Conservation (phyloP, 2,797 vertebrate genomes). For the Phylloscopus collybita region DNA sequence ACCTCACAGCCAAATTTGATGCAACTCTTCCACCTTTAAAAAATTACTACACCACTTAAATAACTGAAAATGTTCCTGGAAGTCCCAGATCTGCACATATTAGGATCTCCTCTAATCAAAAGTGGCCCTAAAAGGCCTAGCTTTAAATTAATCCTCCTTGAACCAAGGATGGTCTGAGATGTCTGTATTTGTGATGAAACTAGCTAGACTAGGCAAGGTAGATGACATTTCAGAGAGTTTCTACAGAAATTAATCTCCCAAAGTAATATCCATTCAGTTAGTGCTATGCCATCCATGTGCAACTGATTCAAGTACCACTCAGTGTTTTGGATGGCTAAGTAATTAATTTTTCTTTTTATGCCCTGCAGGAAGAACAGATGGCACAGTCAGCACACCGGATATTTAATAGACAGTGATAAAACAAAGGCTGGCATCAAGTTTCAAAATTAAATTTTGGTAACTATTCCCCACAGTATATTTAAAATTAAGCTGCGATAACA, state of each 20-base stretch:
- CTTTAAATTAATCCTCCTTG: background rate
- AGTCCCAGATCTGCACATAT: background rate
- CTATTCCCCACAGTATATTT: background rate
- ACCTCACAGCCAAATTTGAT: background rate
- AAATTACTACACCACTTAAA: background rate
- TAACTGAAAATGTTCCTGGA: background rate
- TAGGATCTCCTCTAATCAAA: background rate
- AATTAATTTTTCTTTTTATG: background rate
- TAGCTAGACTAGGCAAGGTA: background rate
- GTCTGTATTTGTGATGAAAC: background rate
- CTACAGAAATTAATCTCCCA: background rate
- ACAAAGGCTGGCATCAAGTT: background rate
- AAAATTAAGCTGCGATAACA: background rate
- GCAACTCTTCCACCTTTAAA: background rate
- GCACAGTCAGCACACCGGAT: background rate
- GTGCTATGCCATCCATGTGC: background rate
- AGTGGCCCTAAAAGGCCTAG: background rate
- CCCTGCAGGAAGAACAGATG: conserved; percentile 10
- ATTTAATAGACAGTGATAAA: background rate
- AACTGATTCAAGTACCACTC: background rate
- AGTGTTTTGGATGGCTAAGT: background rate
- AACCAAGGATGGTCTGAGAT: background rate
- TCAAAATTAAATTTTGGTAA: background rate
- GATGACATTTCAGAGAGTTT: conserved; percentile 24
- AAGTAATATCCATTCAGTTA: background rate